These are phyloP conservation scores for Percina caprodes DNA, from an alignment of 2,113 vertebrate species.

Conservation along the genomic window DNA sequence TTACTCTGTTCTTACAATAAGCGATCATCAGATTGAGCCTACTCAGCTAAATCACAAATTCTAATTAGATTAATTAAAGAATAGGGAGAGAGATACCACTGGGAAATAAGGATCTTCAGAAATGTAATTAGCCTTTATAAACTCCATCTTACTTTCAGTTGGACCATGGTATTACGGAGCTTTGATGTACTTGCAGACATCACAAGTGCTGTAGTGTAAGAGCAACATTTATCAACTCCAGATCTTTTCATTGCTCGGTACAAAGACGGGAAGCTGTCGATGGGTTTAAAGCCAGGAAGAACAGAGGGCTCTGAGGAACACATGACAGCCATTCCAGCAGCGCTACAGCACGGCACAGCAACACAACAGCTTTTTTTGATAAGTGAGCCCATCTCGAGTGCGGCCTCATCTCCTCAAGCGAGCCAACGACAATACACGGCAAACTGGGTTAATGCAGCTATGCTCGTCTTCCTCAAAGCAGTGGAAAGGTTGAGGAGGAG, in stretches of 20 bases:
- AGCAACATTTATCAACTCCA: slow-evolving; percentile 55
- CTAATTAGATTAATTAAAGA: slow-evolving; percentile 80
- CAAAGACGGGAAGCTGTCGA: slow-evolving; percentile 46
- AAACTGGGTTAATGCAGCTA: slow-evolving; percentile 67
- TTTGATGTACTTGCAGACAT: slow-evolving; percentile 64
- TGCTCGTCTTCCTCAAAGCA: slow-evolving; percentile 51
- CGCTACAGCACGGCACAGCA: slow-evolving; percentile 41
- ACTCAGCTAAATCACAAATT: slow-evolving; percentile 68
- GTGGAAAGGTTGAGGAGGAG: slow-evolving; percentile 52
- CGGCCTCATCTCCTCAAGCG: slow-evolving; percentile 47
- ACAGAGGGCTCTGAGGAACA: slow-evolving; percentile 54
- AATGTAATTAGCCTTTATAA: slow-evolving; percentile 78
- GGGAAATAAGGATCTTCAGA: slow-evolving; percentile 71
- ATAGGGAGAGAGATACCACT: slow-evolving; percentile 60
- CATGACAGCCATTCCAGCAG: slow-evolving; percentile 54
- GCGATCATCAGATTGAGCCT: slow-evolving; percentile 46
- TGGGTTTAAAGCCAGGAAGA: slow-evolving; percentile 38
- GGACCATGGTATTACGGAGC: slow-evolving; percentile 34
- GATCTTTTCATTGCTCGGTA: slow-evolving; percentile 71
- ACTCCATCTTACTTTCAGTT: slow-evolving; percentile 65
- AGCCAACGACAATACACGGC: slow-evolving; percentile 37
- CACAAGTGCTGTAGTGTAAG: slow-evolving; percentile 43
- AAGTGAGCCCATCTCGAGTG: slow-evolving; percentile 34
- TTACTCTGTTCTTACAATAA: slow-evolving; percentile 51
- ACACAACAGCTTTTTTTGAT: slow-evolving; percentile 40